Evolutionary conservation across 2,888 invertebrate genomes (phyloP).

Genomic region (Bombyx huttoni): DNA sequence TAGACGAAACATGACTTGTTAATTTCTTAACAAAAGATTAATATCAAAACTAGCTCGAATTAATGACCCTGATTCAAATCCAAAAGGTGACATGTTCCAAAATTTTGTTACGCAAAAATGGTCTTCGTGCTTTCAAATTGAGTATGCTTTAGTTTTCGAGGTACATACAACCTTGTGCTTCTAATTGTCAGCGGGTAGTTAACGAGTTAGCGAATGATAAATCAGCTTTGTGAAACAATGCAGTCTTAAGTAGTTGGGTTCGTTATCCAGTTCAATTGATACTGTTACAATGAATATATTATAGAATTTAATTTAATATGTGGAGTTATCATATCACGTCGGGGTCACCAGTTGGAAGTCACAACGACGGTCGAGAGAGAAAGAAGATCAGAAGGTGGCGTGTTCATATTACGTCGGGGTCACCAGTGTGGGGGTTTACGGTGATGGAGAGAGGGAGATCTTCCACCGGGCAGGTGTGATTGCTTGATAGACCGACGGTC

Average conservation of each 20-base stretch:
- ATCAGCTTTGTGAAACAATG: constrained; percentile 31
- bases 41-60: not conserved
- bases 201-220: constrained; percentile 45
- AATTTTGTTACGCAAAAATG: not conserved
- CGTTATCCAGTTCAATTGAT: not conserved
- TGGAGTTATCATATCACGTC: no score
- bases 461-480: no score
- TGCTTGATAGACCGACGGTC: no score
- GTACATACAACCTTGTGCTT: constrained; percentile 8
- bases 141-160: not conserved
- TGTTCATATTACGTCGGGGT: no score
- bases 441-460: no score
- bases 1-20: not conserved
- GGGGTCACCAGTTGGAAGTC: no score
- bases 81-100: not conserved
- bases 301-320: no score
- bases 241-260: not conserved
- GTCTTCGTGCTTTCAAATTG: not conserved
- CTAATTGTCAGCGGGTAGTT: constrained; percentile 35
- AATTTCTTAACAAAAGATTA: not conserved
- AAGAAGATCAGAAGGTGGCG: no score
- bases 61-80: not conserved
- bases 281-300: not conserved
- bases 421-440: no score
- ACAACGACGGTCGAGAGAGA: no score